Base-by-base conservation (phyloP, 2,113 vertebrate genomes). In the Xiphophorus couchianus region DNA sequence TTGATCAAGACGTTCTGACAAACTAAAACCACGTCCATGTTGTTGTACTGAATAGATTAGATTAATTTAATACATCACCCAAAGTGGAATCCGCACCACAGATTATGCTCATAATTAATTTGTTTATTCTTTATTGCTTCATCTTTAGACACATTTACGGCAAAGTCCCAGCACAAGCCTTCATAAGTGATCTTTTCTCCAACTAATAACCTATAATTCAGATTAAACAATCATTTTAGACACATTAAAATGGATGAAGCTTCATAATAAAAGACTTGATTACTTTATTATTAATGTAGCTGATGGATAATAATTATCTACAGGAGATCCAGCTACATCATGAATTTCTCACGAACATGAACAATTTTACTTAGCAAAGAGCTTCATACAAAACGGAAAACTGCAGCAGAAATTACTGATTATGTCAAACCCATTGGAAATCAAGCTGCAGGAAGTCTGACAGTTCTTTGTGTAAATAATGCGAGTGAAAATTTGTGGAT, bases 101-200 rank as follows among this genome's bases (percentile, higher is more conserved):
- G 51, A 65, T 64, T 19, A 29, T n/a, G 66, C 70, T 81, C 44
- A 69, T 71, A 39, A 76, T 15, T 51, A 28, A 76, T 82, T 37
- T 9, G 51, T 28, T 7, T 1, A 28, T 27, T 67, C 17, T 69
- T 48, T 19, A 48, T 33, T 68, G 3, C n/a, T 30, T 39, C 19
- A 42, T 37, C n/a, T 37, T 65, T 25, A 44, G 71, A 72, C 42
- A 7, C 25, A 11, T 30, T 65, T 1, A 19, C 19, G 44, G 6
- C 44, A 19, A n/a, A 78, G 62, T 74, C 17, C 51, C 51, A 58
- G 51, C 10, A 74, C 11, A 42, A 69, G 31, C 22, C 5, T 61
- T 71, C 62, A 15, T 33, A 58, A 33, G 12, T 25, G 27, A n/a
- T 42, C 30, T n/a, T 61, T 29, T 25, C 51, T 10, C 15, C 22